These are phyloP conservation scores for Osmoderma eremita DNA, from an alignment of 2,888 invertebrate genomes.

Conservation along the genomic window DNA sequence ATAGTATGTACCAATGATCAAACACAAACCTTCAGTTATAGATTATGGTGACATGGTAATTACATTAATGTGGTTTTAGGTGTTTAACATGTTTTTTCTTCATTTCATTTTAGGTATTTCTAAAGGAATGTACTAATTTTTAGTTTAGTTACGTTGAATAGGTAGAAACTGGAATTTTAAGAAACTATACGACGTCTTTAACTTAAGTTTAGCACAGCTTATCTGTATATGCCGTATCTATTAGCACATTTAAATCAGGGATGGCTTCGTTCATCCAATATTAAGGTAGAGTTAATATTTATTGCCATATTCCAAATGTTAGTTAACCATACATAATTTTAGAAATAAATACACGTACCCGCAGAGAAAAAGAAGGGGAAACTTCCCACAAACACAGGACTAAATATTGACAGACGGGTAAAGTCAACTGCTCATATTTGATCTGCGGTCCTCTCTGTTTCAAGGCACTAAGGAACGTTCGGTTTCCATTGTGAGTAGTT, in stretches of 20 bases:
- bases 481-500: conserved; percentile 13
- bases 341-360: conserved; percentile 14
- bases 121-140: too few relatives aligned
- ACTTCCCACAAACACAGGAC: conserved; percentile 7
- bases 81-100: too few relatives aligned
- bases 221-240: not conserved
- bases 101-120: too few relatives aligned
- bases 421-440: conserved; percentile 24
- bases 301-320: conserved; percentile 13
- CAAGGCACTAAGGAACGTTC: conserved; percentile 5
- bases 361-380: not conserved
- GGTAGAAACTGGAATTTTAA: too few relatives aligned
- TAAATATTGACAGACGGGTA: conserved; percentile 12
- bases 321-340: conserved; percentile 22
- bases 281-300: conserved; percentile 24
- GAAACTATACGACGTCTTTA: too few relatives aligned
- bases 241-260: conserved; percentile 16
- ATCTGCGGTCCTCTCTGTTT: not conserved
- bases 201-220: not conserved
- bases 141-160: too few relatives aligned
- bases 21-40: too few relatives aligned
- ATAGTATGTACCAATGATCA: too few relatives aligned
- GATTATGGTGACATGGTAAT: too few relatives aligned
- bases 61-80: too few relatives aligned
- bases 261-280: conserved; percentile 5